Evolutionary conservation across 2,888 invertebrate species (phyloP), one percentile per base, ranked within the genome.

Genomic region (Ypsolopha sequella): DNA sequence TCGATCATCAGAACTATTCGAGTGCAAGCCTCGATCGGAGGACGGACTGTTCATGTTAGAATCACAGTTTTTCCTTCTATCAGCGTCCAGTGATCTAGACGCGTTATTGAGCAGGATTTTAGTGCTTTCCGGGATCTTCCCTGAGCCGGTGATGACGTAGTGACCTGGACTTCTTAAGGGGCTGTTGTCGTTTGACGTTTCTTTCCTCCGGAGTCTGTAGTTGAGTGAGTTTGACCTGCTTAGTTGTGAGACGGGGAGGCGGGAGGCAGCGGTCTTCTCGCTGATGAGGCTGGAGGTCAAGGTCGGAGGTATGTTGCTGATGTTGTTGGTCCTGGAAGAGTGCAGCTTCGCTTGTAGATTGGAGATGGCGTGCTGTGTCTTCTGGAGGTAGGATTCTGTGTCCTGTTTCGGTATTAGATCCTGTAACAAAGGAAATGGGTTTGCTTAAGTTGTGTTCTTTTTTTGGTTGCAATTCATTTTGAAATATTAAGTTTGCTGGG

Each of bases 361-460:
- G 38, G 89, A 88, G 60, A 91, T 90, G 0, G 88, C 89, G 59
- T 89, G 89, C 62, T 90, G 89, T 0, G 90, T 90, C 61, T 89
- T 89, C 39, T 88, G 77, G 10, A 90, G 73, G 57, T 89, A 90
- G 1, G 88, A 73, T 59, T 89, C 89, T 0, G 89, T 88, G 55
- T 88, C 88, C 66, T 85, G 86, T 0, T 71, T 60, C 33, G 86
- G 86, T 45, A 86, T 86, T 41, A 87, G 73, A 53, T 87, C 87
- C 88, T 88, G 81, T 36, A 80, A 85, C 73, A 75, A 78, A 46
- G 51, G 49, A 13, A 46, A 48, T 47, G 38, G 14, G 6, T 48
- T 11, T 48, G 36, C 11, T 11, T 48, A 10, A 43, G 33, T 14
- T 43, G 4, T 24, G 24, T 24, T 24, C 4, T 24, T 24, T 24